These are phyloP conservation scores for Isurus oxyrinchus DNA, from an alignment of 2,113 vertebrate genomes.

Conservation along the genomic window DNA sequence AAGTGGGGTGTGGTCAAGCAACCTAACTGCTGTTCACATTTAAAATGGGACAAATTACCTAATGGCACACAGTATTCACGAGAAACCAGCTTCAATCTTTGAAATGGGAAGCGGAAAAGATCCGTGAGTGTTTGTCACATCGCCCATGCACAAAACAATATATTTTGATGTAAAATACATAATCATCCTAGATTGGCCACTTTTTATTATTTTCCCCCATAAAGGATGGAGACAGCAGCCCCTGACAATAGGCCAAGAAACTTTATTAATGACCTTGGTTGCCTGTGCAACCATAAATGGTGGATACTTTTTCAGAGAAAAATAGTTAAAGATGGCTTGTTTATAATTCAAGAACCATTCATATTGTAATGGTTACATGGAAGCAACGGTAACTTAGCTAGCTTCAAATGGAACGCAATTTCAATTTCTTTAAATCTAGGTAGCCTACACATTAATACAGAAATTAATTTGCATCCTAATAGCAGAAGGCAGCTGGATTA, in stretches of 20 bases:
- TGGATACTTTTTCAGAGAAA: neutral
- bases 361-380: neutral
- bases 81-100: neutral
- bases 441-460: neutral
- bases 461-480: neutral
- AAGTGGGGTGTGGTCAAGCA: neutral
- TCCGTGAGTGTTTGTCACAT: neutral
- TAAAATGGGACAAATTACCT: neutral
- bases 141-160: neutral
- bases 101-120: neutral
- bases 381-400: neutral
- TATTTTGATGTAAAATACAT: neutral
- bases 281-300: neutral
- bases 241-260: neutral
- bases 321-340: neutral
- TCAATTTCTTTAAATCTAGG: neutral
- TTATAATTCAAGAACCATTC: neutral
- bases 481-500: neutral
- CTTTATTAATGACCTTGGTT: neutral
- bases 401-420: neutral
- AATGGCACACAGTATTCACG: neutral
- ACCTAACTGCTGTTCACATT: neutral
- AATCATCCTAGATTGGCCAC: neutral
- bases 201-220: neutral
- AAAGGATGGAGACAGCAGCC: neutral